phyloP scores from a whole-genome alignment of 2,888 invertebrate species.

The Amorpha juglandis region DNA sequence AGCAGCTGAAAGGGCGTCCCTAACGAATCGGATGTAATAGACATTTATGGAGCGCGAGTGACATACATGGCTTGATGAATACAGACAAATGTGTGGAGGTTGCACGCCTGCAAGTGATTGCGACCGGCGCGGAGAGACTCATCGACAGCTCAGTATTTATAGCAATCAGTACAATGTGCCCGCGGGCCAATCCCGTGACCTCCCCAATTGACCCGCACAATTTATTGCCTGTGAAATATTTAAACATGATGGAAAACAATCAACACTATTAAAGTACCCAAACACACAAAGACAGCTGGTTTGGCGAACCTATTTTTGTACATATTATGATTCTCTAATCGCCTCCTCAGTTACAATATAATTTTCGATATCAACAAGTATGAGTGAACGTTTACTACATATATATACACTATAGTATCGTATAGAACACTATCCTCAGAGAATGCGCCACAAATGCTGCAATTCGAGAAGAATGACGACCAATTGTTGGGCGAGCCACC shows the following conservation, averaged over 20 bases:
- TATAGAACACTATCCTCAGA: too few species aligned
- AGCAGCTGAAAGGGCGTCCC: background rate
- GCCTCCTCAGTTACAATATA: too few species aligned
- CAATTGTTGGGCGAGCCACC: too few species aligned
- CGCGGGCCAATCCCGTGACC: background rate
- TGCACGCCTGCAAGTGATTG: background rate
- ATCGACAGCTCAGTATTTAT: conserved; percentile 20
- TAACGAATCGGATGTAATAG: background rate
- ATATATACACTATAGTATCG: too few species aligned
- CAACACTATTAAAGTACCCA: conserved; percentile 20
- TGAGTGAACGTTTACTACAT: too few species aligned
- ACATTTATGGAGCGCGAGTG: background rate
- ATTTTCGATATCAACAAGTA: too few species aligned
- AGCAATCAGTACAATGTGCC: conserved; percentile 8
- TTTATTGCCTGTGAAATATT: conserved; percentile 10
- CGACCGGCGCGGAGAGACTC: background rate
- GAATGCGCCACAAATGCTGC: too few species aligned
- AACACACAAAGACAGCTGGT: background rate
- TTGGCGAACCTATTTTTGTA: background rate
- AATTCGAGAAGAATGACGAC: too few species aligned
- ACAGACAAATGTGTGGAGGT: conserved; percentile 3
- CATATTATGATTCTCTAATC: background rate
- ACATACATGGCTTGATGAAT: background rate
- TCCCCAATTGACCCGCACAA: conserved; percentile 11
- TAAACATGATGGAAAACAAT: conserved; percentile 4